Percentiles rank a stretch among this genome's conserved stretches.
phyloP scores from a whole-genome alignment of 2,113 vertebrate genomes.

The Fregata magnificens region DNA sequence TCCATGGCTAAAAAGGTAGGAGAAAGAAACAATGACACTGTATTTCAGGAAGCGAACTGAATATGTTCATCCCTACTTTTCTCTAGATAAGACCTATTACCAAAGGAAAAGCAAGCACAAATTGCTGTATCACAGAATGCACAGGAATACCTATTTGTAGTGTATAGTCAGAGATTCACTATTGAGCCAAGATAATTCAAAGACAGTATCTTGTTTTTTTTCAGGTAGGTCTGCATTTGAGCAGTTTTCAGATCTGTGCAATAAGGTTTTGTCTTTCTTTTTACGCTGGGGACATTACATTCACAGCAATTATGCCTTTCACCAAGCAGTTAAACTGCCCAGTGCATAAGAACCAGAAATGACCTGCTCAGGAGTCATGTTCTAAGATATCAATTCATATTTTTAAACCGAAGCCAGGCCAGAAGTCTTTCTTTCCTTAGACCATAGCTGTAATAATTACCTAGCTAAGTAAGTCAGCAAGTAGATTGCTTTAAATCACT shows the following conservation, averaged over 20 bases:
- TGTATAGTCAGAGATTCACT: background rate
- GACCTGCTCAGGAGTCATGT: background rate
- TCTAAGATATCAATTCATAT: background rate
- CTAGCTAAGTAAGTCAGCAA: background rate
- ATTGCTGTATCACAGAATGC: background rate
- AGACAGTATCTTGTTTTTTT: background rate
- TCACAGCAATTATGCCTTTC: background rate
- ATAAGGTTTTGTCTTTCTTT: background rate
- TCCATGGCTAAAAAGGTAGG: slow-evolving; percentile 41
- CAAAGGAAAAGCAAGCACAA: background rate
- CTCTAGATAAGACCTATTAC: background rate
- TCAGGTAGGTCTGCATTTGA: background rate
- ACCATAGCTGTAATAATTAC: background rate
- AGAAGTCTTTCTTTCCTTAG: background rate
- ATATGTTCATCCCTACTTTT: background rate
- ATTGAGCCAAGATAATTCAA: background rate
- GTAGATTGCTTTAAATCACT: slow-evolving; percentile 1
- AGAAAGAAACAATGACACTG: slow-evolving; percentile 34
- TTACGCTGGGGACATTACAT: background rate
- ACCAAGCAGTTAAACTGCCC: background rate
- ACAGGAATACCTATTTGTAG: background rate
- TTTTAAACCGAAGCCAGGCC: background rate
- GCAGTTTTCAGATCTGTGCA: background rate
- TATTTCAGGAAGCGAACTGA: slow-evolving; percentile 41
- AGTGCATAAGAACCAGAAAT: background rate